Evolutionary conservation across 1,140 invertebrate genomes (phyloP), one percentile per base, ranked within the genome.

Genomic region (Reticulitermes speratus): DNA sequence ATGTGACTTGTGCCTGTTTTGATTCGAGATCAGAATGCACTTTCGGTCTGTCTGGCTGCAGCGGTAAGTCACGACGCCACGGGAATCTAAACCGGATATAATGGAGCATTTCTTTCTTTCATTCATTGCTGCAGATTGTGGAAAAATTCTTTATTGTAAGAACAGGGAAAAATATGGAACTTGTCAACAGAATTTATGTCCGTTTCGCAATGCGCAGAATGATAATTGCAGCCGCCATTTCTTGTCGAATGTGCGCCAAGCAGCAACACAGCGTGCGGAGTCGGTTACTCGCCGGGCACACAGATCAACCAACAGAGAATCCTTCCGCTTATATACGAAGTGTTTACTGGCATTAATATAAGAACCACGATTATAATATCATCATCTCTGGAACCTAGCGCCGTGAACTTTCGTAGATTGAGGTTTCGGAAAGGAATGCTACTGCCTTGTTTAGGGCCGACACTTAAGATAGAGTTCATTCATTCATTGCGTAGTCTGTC

Each of bases 81-180:
- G 65, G 14, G 65, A 75, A 75, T 75, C 65, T 30, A 2, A 75
- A 75, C 65, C 14, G 65, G 14, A 30, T 25, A 75, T 75, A 30
- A 75, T 75, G 65, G 65, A 9, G n/a, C n/a, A n/a, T 25, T 75
- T 75, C 65, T 75, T 75, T 75, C n/a, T 75, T 6, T 75, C 65
- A 75, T 6, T 75, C 65, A 75, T 75, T 75, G 65, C 65, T n/a
- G 65, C 65, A 75, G 65, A 75, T 75, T 75, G 65, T 75, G 65
- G 65, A 75, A 75, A 75, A 75, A 75, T 75, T 75, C 65, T 75
- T 75, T 9, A 75, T 1, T 75, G 8, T 30, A 75, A 30, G 59
- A 25, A 6, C 25, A 75, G 7, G n/a, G 65, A 75, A 75, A 75
- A 75, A 30, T 75, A 75, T 75, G 25, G 3, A 9, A 19, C n/a